Evolutionary conservation across 2,888 invertebrate genomes (phyloP).

Genomic region (Papilio gigon): DNA sequence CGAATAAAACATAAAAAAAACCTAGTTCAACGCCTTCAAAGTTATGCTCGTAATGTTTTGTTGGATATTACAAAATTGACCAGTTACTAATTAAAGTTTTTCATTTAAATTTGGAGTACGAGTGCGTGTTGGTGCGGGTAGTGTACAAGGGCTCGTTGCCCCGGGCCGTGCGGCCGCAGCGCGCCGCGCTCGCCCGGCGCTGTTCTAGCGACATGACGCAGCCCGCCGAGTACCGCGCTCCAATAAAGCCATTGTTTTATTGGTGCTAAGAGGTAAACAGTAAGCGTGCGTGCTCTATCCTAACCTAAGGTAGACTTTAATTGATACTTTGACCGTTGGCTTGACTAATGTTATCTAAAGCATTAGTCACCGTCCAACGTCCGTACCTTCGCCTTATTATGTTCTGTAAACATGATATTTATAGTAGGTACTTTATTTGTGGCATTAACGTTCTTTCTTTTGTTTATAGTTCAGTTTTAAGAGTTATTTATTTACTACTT

Average conservation of each 20-base stretch:
- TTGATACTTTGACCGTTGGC: background rate
- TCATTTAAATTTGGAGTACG: no score
- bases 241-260: constrained; percentile 26
- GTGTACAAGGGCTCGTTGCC: no score
- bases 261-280: background rate
- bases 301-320: background rate
- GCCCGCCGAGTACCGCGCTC: background rate
- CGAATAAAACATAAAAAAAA: no score
- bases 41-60: no score
- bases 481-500: no score
- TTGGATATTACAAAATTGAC: no score
- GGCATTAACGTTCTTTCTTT: background rate
- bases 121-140: no score
- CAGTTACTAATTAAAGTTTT: no score
- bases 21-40: no score
- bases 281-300: background rate
- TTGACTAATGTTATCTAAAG: background rate
- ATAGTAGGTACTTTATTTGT: background rate
- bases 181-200: constrained; percentile 18
- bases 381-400: background rate
- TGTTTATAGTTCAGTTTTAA: no score
- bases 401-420: background rate
- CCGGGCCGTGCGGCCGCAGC: no score
- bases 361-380: no score
- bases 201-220: constrained; percentile 24